A percentile compares a stretch with the other conserved stretches of the same genome.
Conservation (phyloP, 2,797 vertebrate genomes). For the Orientallactaga sibirica region DNA sequence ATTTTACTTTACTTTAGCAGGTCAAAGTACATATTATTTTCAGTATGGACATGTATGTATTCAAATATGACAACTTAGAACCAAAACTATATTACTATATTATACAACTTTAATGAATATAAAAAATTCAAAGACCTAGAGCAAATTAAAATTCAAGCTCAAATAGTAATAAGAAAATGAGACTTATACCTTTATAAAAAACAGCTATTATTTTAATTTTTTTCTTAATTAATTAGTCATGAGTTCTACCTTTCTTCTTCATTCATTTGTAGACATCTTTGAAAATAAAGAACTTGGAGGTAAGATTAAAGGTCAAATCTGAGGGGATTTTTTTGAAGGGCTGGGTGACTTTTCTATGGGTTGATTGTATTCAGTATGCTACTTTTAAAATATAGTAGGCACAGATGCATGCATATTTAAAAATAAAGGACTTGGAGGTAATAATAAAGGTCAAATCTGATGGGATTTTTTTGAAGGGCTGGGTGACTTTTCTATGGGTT, state of each 20-base stretch:
- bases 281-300: constrained; percentile 20
- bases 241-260: neutral
- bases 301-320: neutral
- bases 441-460: too few relatives aligned
- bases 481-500: too few relatives aligned
- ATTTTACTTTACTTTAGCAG: constrained; percentile 24
- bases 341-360: neutral
- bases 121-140: neutral
- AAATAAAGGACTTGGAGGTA: too few relatives aligned
- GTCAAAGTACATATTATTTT: neutral
- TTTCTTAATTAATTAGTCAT: neutral
- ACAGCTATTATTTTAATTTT: neutral
- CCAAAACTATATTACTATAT: neutral
- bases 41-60: neutral
- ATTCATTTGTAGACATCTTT: neutral
- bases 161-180: constrained; percentile 3
- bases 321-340: neutral
- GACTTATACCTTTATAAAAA: neutral
- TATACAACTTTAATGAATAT: neutral
- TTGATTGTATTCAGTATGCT: neutral
- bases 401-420: neutral
- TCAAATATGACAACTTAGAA: neutral
- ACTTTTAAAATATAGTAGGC: neutral
- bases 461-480: too few relatives aligned
- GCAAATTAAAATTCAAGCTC: constrained; percentile 27